A percentile compares a stretch with the other conserved stretches of the same genome.
Evolutionary conservation across 1,140 invertebrate genomes (phyloP).

Genomic region (Ephestia elutella): DNA sequence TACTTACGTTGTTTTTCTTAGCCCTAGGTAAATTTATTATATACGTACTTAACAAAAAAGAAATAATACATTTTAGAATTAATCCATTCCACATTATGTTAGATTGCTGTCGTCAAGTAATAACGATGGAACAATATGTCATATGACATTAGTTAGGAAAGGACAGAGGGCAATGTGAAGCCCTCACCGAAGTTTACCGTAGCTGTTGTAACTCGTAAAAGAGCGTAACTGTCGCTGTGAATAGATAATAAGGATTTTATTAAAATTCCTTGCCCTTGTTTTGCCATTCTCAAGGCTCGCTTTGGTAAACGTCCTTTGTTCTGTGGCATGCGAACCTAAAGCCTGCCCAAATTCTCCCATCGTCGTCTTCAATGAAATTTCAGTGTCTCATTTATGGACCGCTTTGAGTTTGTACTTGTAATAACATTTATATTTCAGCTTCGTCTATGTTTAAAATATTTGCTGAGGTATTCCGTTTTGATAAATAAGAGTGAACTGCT

Average conservation of each 20-base stretch:
- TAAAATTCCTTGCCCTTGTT: constrained; percentile 64
- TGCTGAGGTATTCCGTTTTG: not conserved
- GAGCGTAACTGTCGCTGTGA: constrained; percentile 55
- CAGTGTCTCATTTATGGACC: constrained; percentile 27
- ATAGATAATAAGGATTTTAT: constrained; percentile 69
- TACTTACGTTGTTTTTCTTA: too few relatives aligned
- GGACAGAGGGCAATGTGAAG: constrained; percentile 32
- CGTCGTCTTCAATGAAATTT: constrained; percentile 37
- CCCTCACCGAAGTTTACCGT: constrained; percentile 31
- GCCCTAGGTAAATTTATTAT: too few relatives aligned
- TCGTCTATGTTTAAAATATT: not conserved
- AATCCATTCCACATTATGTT: too few relatives aligned
- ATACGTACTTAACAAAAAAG: too few relatives aligned
- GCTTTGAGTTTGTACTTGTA: constrained; percentile 23
- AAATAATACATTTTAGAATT: too few relatives aligned
- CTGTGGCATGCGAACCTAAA: constrained; percentile 36
- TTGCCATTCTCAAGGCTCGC: constrained; percentile 40
- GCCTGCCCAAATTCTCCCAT: constrained; percentile 29
- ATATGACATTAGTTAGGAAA: constrained; percentile 48
- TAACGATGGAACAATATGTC: not conserved
- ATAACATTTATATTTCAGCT: constrained; percentile 18
- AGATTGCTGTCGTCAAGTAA: too few relatives aligned
- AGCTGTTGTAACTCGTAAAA: constrained; percentile 53
- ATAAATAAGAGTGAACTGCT: too few relatives aligned
- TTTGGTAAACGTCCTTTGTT: constrained; percentile 37